Conservation (phyloP, 2,797 vertebrate species). For the Pogonophryne albipinna region DNA sequence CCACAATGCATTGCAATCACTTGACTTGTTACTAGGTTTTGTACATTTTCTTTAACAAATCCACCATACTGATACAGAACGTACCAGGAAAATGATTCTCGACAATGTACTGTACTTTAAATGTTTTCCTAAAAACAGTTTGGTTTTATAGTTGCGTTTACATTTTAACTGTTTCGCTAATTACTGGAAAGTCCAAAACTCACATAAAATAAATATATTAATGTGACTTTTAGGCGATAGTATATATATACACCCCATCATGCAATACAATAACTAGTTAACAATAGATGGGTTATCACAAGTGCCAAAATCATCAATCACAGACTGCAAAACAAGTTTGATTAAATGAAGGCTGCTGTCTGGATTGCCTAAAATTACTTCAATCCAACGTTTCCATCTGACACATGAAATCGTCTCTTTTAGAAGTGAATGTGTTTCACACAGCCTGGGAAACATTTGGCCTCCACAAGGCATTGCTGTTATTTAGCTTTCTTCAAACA, state of each 20-base stretch:
- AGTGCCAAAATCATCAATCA: not conserved
- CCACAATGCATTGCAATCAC: not conserved
- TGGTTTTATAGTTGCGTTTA: not conserved
- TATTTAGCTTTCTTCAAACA: slow-evolving; percentile 41
- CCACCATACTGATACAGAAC: not conserved
- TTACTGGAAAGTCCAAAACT: not conserved
- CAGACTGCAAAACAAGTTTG: not conserved
- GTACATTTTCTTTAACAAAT: not conserved
- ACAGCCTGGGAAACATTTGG: slow-evolving; percentile 29
- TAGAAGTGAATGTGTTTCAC: slow-evolving; percentile 14
- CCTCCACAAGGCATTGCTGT: slow-evolving; percentile 17
- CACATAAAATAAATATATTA: too few species aligned
- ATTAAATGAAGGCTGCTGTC: not conserved
- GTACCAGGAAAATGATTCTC: not conserved
- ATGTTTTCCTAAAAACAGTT: not conserved
- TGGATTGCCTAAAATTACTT: not conserved
- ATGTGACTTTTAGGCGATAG: not conserved
- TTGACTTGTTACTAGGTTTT: not conserved
- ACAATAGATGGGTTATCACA: not conserved
- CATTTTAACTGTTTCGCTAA: not conserved
- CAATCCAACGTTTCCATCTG: not conserved
- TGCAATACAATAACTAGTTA: not conserved
- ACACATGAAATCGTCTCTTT: not conserved
- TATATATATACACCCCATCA: not conserved
- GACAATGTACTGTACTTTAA: not conserved